A percentile compares a stretch with the other conserved stretches of the same genome.
These are phyloP conservation scores for Bradypodion pumilum DNA, from an alignment of 2,797 vertebrate species.

Conservation along the genomic window DNA sequence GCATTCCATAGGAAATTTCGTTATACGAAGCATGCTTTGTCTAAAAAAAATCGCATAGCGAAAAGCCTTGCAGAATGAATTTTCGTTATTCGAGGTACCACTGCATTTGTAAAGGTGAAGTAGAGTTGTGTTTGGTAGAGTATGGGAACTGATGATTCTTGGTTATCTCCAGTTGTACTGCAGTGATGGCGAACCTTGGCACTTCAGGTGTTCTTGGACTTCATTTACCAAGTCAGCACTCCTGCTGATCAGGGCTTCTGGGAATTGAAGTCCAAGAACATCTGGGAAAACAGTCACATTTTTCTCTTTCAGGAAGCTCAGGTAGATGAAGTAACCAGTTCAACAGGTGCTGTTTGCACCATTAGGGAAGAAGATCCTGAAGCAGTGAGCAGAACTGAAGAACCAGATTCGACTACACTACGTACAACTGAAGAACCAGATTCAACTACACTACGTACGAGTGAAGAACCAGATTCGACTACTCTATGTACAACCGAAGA, in stretches of 20 bases:
- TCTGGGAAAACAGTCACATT: background rate
- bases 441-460: slow-evolving; percentile 32
- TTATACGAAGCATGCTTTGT: too few species aligned
- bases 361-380: slow-evolving; percentile 40
- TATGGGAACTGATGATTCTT: background rate
- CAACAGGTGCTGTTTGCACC: slow-evolving; percentile 36
- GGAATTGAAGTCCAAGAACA: too few species aligned
- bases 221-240: too few species aligned
- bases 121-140: background rate
- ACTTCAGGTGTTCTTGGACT: too few species aligned
- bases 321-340: slow-evolving; percentile 55
- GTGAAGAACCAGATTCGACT: slow-evolving; percentile 62
- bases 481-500: slow-evolving; percentile 56
- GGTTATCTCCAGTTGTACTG: background rate
- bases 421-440: slow-evolving; percentile 61
- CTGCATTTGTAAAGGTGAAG: background rate
- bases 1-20: too few species aligned
- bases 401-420: slow-evolving; percentile 53
- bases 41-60: too few species aligned
- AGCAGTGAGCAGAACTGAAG: slow-evolving; percentile 43
- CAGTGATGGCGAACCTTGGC: too few species aligned
- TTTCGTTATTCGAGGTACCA: too few species aligned
- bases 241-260: too few species aligned
- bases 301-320: slow-evolving; percentile 37
- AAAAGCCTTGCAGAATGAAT: too few species aligned